A percentile compares a stretch with the other conserved stretches of the same genome.
Evolutionary conservation across 2,888 invertebrate genomes (phyloP).

Genomic region (Cylloceria caligata): DNA sequence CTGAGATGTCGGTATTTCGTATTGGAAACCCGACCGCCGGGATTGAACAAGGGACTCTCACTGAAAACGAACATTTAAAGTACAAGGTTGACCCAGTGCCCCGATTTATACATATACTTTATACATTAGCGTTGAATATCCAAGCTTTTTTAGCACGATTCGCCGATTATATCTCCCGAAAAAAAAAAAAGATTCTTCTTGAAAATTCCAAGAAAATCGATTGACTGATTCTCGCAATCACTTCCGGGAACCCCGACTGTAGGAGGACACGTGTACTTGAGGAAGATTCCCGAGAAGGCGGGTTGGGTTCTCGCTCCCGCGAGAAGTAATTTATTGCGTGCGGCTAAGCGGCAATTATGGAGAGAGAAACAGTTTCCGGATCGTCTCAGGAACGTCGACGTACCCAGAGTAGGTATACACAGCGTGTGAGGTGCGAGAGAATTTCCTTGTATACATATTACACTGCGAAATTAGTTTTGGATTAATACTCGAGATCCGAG

Average conservation of each 20-base stretch:
- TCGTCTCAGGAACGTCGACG: constrained; percentile 55
- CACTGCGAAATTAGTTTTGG: constrained; percentile 62
- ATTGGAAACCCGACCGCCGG: constrained; percentile 44
- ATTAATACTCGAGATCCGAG: constrained; percentile 55
- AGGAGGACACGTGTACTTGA: constrained; percentile 46
- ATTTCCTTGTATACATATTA: constrained; percentile 58
- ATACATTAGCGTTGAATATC: constrained; percentile 8
- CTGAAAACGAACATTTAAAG: constrained; percentile 15
- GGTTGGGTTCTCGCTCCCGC: constrained; percentile 54
- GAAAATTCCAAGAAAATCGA: constrained; percentile 30
- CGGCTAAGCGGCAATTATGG: constrained; percentile 66
- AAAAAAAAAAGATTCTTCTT: constrained; percentile 20
- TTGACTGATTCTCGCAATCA: constrained; percentile 15
- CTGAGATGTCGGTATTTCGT: constrained; percentile 33
- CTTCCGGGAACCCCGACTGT: constrained; percentile 55
- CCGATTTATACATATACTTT: constrained; percentile 24
- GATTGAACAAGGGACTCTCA: constrained; percentile 41
- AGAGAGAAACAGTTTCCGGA: constrained; percentile 62
- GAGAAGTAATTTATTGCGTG: constrained; percentile 66
- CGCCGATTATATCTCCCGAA: constrained; percentile 19
- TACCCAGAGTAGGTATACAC: constrained; percentile 16
- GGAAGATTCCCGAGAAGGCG: constrained; percentile 39
- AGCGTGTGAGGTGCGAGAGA: constrained; percentile 55
- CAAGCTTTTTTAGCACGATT: constrained; percentile 5
- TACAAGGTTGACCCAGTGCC: constrained; percentile 57